Conservation (phyloP, 2,888 invertebrate species). For the Eremobia ochroleuca region DNA sequence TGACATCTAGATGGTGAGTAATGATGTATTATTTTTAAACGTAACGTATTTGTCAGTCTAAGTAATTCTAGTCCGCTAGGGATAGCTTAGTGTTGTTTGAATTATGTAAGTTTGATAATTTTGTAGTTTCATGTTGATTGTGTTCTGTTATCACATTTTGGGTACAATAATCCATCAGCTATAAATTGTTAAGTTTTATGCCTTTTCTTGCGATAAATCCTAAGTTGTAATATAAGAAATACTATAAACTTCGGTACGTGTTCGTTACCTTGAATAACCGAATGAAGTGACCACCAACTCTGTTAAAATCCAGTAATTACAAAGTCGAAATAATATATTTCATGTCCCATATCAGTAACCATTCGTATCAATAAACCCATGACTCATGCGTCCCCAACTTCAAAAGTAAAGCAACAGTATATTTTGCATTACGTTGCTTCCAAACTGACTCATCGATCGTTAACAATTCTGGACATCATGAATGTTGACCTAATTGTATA, state of each 20-base stretch:
- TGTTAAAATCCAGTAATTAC: conserved; percentile 22
- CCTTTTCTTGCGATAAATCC: conserved; percentile 67
- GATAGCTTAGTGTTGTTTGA: conserved; percentile 54
- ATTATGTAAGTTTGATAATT: conserved; percentile 47
- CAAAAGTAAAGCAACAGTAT: conserved; percentile 39
- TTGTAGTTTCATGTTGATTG: conserved; percentile 48
- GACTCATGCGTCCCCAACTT: conserved; percentile 55
- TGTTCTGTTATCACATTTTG: conserved; percentile 61
- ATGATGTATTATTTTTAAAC: conserved; percentile 66
- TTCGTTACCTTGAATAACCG: conserved; percentile 34
- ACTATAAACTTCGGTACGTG: conserved; percentile 53
- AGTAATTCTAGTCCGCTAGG: conserved; percentile 67
- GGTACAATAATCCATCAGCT: conserved; percentile 61
- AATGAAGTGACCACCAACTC: conserved; percentile 15
- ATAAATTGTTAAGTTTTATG: conserved; percentile 67
- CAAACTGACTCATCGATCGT: conserved; percentile 51
- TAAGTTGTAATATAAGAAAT: conserved; percentile 62
- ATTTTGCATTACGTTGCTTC: conserved; percentile 46
- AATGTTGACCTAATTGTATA: conserved; percentile 28
- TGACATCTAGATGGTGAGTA: conserved; percentile 77
- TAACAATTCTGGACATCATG: conserved; percentile 42
- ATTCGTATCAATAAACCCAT: conserved; percentile 50
- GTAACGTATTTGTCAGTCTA: conserved; percentile 52
- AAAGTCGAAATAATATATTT: conserved; percentile 42
- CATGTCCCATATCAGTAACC: conserved; percentile 23